Evolutionary conservation across 2,888 invertebrate genomes (phyloP).

Genomic region (Adelognathus sp.): DNA sequence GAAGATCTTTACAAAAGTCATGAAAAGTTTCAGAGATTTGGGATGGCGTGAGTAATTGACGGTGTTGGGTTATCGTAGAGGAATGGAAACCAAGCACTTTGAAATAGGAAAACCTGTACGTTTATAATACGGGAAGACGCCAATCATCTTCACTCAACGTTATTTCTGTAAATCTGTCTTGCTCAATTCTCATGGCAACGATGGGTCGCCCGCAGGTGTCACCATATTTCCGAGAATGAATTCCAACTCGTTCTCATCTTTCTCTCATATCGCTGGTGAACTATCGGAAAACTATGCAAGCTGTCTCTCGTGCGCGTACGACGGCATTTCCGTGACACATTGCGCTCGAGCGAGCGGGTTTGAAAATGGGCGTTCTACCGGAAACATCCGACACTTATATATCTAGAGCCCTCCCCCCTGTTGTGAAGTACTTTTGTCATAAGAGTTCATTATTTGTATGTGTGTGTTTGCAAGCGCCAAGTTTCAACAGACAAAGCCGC

Average conservation of each 20-base stretch:
- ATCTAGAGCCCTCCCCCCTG: neutral
- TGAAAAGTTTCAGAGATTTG: too few relatives aligned
- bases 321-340: slow-evolving; percentile 40
- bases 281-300: slow-evolving; percentile 49
- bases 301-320: slow-evolving; percentile 13
- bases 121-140: neutral
- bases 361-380: neutral
- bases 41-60: too few relatives aligned
- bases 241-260: slow-evolving; percentile 21
- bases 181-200: neutral
- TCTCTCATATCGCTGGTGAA: slow-evolving; percentile 4
- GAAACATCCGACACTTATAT: slow-evolving; percentile 8
- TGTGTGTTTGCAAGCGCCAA: neutral
- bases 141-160: slow-evolving; percentile 30
- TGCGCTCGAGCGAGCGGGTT: neutral
- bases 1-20: too few relatives aligned
- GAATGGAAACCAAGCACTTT: neutral
- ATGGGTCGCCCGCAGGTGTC: neutral
- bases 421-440: slow-evolving; percentile 4
- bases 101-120: slow-evolving; percentile 3
- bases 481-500: neutral
- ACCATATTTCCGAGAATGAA: slow-evolving; percentile 12
- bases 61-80: too few relatives aligned
- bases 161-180: slow-evolving; percentile 21
- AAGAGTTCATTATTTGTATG: neutral